Conservation (phyloP, 2,888 invertebrate species). For the Polydrusus cervinus region DNA sequence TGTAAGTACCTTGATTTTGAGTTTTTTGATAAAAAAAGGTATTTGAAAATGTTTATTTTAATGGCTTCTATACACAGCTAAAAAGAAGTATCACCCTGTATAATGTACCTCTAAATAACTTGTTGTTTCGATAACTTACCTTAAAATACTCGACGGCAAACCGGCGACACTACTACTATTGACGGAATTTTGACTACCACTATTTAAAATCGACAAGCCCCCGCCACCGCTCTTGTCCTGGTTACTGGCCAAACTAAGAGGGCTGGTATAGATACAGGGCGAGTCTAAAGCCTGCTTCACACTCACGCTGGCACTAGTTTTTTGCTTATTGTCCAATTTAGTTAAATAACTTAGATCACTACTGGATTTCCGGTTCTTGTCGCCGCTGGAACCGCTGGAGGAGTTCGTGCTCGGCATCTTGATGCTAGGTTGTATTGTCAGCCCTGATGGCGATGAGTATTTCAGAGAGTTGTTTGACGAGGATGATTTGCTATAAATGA, state of each 20-base stretch:
- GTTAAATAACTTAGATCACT: slow-evolving; percentile 53
- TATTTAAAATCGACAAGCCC: slow-evolving; percentile 50
- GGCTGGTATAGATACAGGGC: slow-evolving; percentile 70
- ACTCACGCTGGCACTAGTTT: slow-evolving; percentile 55
- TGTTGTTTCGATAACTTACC: slow-evolving; percentile 70
- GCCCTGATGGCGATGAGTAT: slow-evolving; percentile 61
- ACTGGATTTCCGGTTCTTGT: slow-evolving; percentile 40
- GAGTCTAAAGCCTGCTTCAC: slow-evolving; percentile 65
- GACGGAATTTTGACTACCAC: slow-evolving; percentile 62
- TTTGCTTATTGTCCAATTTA: slow-evolving; percentile 56
- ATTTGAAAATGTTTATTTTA: too few species aligned
- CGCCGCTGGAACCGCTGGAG: slow-evolving; percentile 29
- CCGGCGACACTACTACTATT: slow-evolving; percentile 64
- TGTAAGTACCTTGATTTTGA: too few species aligned
- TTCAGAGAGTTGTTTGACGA: slow-evolving; percentile 66
- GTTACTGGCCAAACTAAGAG: slow-evolving; percentile 69
- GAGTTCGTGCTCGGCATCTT: slow-evolving; percentile 42
- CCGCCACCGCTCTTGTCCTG: slow-evolving; percentile 60
- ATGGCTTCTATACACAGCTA: too few species aligned
- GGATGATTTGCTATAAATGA: slow-evolving; percentile 54
- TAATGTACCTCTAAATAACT: too few species aligned
- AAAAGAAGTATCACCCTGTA: too few species aligned
- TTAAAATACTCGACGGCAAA: slow-evolving; percentile 72
- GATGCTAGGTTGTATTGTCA: slow-evolving; percentile 66
- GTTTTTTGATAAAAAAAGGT: too few species aligned